These are phyloP conservation scores for Pseudoatta argentina DNA, from an alignment of 1,140 invertebrate genomes.

Conservation along the genomic window DNA sequence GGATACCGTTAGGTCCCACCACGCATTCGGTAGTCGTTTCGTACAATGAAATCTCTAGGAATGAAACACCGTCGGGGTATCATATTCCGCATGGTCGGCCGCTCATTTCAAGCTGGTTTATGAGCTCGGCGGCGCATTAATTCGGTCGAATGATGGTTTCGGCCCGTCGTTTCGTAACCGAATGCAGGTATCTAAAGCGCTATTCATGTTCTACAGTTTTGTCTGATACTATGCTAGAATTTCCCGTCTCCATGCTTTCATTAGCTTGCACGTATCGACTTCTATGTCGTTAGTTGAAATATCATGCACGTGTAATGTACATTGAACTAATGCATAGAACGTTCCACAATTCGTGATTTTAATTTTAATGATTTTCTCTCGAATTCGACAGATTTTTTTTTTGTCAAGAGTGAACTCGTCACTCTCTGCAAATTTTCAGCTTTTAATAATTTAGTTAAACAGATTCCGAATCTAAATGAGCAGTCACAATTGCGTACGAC, in stretches of 20 bases:
- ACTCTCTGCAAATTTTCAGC: neutral
- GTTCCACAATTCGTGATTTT: neutral
- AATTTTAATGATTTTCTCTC: neutral
- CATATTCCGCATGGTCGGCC: conserved; percentile 55
- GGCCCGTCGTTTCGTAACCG: conserved; percentile 11
- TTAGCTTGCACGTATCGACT: conserved; percentile 9
- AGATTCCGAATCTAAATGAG: conserved; percentile 24
- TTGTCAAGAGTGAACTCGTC: neutral
- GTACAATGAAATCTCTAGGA: conserved; percentile 58
- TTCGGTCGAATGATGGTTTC: conserved; percentile 61
- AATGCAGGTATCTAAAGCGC: conserved; percentile 26
- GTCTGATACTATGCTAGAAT: conserved; percentile 21
- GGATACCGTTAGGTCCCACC: neutral
- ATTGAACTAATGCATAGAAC: neutral
- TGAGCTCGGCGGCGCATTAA: conserved; percentile 67
- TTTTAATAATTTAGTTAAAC: neutral
- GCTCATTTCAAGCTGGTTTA: conserved; percentile 66
- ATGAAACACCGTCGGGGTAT: conserved; percentile 60
- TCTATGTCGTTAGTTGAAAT: neutral
- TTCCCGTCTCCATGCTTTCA: neutral
- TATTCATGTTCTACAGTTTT: conserved; percentile 15
- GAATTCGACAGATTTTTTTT: neutral
- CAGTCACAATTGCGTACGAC: neutral
- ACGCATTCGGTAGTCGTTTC: neutral
- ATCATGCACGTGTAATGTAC: neutral